Base-by-base conservation (phyloP, 2,797 vertebrate genomes). In the Gymnopithys bicolor region DNA sequence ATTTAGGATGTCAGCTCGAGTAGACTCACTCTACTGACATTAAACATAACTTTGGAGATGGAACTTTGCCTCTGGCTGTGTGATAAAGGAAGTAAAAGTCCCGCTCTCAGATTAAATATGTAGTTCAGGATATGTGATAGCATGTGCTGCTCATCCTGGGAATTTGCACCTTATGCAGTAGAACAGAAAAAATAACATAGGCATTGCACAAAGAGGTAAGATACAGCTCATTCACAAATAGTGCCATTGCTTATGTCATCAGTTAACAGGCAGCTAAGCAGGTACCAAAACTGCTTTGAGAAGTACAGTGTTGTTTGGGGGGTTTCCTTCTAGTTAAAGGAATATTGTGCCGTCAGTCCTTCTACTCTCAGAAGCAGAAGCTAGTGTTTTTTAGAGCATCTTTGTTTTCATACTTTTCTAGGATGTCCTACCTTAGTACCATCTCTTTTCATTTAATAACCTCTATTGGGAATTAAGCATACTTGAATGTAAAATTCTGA, bases 1-100 rank as follows among this genome's bases (percentile, higher is more conserved):
- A 78, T 89, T 88, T 94, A 58, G 69, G 74, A 60, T 95, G 80
- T 88, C 83, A 91, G 16, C 48, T 96, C 73, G 73, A 94, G 68
- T 39, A 67, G 52, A 51, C 48, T 94, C 41, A 33, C 45, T 87
- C n/a, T 55, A 2, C 39, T 79, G 86, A 94, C 52, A 46, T 55
- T 41, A 70, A 89, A 46, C 67, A 16, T 90, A 66, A 68, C 55
- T 90, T 74, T 76, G 52, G 63, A 90, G 52, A 86, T 81, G 33
- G 86, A 92, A 67, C 59, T 78, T 91, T 73, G 80, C 96, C 87
- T 70, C 48, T 46, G 79, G 82, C 84, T 84, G 37, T 0, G 1
- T 90, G 67, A 67, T 92, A 53, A 92, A 73, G 76, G 43, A 75
- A 33, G 10, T 66, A 58, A 59, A 92, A 79, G 32, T 79, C 37